Conservation (phyloP, 2,113 vertebrate genomes). For the Antigone vipio region DNA sequence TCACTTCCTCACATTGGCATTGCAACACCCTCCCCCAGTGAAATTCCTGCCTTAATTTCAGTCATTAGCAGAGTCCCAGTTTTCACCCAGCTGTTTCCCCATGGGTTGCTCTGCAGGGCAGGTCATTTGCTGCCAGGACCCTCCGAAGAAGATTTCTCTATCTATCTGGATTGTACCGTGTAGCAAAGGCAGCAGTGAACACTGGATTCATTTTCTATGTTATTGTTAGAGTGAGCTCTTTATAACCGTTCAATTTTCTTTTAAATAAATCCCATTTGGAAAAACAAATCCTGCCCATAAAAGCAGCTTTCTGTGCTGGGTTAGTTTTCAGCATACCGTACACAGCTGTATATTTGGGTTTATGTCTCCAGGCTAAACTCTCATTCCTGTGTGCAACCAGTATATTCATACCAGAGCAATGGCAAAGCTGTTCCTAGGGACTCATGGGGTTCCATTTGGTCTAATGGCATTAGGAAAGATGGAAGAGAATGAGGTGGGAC, state of each 20-base stretch:
- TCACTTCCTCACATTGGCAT: neutral
- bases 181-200: neutral
- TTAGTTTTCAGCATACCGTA: slow-evolving; percentile 37
- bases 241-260: slow-evolving; percentile 57
- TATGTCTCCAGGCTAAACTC: slow-evolving; percentile 49
- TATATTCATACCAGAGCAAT: neutral
- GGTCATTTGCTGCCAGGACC: neutral
- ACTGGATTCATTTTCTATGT: slow-evolving; percentile 58
- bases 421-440: neutral
- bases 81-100: slow-evolving; percentile 5
- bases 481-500: neutral
- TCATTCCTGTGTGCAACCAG: slow-evolving; percentile 27
- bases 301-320: slow-evolving; percentile 52
- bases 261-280: slow-evolving; percentile 69
- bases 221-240: slow-evolving; percentile 62
- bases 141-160: neutral
- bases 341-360: slow-evolving; percentile 59
- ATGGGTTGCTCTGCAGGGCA: neutral
- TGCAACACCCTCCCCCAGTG: neutral
- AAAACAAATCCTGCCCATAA: slow-evolving; percentile 63
- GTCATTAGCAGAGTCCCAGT: neutral
- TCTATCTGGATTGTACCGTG: neutral
- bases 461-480: neutral
- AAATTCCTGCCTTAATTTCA: neutral
- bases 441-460: neutral